A percentile compares a stretch with the other conserved stretches of the same genome.
Conservation (phyloP, 2,888 invertebrate genomes). For the Brachypterus glaber region DNA sequence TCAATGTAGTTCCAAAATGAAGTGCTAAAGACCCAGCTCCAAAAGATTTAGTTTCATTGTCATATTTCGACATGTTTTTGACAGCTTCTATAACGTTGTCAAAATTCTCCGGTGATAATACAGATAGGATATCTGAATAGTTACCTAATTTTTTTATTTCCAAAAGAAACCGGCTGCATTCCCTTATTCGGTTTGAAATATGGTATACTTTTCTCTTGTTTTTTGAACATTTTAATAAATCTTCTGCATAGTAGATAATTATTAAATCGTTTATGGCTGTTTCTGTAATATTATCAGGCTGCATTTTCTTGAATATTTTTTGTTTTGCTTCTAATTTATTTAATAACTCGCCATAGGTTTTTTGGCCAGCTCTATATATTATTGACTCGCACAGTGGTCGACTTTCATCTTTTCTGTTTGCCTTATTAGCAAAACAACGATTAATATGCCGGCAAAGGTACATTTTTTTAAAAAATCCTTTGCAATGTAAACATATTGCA, state of each 20-base stretch:
- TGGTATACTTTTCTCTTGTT: constrained; percentile 8
- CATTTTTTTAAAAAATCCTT: background rate
- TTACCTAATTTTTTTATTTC: background rate
- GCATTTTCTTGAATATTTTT: constrained; percentile 9
- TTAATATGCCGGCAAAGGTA: background rate
- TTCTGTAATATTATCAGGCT: constrained; percentile 7
- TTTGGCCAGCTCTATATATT: constrained; percentile 9
- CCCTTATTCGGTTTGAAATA: constrained; percentile 9
- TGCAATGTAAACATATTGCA: constrained; percentile 4
- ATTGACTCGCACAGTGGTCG: constrained; percentile 7
- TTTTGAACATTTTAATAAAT: constrained; percentile 10
- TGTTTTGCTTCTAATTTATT: constrained; percentile 9
- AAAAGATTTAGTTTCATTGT: constrained; percentile 15
- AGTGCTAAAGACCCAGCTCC: constrained; percentile 16
- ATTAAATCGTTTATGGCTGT: constrained; percentile 10
- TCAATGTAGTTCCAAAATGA: constrained; percentile 17
- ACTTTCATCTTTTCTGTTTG: background rate
- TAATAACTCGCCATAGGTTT: constrained; percentile 11
- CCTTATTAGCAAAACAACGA: background rate
- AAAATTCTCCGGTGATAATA: background rate
- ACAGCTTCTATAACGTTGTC: constrained; percentile 1
- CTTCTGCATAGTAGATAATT: constrained; percentile 10
- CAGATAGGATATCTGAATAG: background rate
- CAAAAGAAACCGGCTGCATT: constrained; percentile 9
- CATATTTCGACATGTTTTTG: constrained; percentile 9